phyloP scores from a whole-genome alignment of 2,797 vertebrate species.

The Danio albolineatus region DNA sequence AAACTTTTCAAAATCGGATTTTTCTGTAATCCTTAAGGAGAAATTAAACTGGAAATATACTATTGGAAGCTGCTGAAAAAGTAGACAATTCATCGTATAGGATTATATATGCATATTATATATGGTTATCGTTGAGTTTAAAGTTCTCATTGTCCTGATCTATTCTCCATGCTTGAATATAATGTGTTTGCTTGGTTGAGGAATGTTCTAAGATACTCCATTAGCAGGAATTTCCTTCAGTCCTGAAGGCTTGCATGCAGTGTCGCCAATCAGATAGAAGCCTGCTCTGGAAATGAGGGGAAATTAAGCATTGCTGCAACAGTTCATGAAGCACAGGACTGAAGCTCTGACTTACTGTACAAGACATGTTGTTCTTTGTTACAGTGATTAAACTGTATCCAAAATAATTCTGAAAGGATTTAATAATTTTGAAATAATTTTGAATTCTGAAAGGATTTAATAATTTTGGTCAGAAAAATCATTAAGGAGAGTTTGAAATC shows the following conservation, averaged over 20 bases:
- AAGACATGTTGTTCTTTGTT: neutral
- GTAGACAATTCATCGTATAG: too few relatives aligned
- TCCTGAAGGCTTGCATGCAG: neutral
- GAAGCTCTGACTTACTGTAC: neutral
- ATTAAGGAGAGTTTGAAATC: too few relatives aligned
- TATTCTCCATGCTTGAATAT: neutral
- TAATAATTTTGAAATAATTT: neutral
- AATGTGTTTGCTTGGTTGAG: neutral
- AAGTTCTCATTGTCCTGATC: too few relatives aligned
- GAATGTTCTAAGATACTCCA: neutral
- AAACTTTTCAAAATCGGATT: too few relatives aligned
- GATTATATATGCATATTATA: too few relatives aligned
- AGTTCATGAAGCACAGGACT: neutral
- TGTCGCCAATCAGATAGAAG: slow-evolving; percentile 4
- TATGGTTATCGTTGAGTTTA: too few relatives aligned
- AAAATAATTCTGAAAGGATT: neutral
- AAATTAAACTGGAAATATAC: neutral
- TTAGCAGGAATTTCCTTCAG: slow-evolving; percentile 37
- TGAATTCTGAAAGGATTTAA: neutral
- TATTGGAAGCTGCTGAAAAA: neutral
- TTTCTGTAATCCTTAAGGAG: neutral
- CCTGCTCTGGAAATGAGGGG: slow-evolving; percentile 2
- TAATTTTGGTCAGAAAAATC: too few relatives aligned
- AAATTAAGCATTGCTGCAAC: slow-evolving; percentile 2
- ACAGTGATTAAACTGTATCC: neutral